Percentiles rank a stretch among this genome's conserved stretches.
phyloP scores from a whole-genome alignment of 2,797 vertebrate genomes.

The Hydrophis major region DNA sequence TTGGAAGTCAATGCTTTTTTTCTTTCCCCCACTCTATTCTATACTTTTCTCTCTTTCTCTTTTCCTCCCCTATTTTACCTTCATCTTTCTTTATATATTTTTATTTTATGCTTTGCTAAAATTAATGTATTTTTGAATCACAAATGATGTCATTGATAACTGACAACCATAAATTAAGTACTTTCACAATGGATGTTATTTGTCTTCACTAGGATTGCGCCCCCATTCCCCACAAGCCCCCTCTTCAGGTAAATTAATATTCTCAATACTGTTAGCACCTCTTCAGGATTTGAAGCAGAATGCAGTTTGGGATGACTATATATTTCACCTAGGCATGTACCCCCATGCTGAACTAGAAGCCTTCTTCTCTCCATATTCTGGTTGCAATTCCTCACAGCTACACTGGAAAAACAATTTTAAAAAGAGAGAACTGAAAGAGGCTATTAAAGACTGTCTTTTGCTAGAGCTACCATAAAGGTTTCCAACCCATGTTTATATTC shows the following conservation, averaged over 20 bases:
- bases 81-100: neutral
- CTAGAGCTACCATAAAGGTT: neutral
- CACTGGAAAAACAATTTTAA: neutral
- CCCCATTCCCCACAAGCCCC: neutral
- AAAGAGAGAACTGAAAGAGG: neutral
- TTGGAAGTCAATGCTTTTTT: neutral
- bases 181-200: neutral
- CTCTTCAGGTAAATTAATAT: neutral
- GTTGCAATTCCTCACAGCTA: neutral
- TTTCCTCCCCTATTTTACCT: neutral
- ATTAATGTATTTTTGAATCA: neutral
- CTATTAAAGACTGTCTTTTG: neutral
- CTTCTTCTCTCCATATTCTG: neutral
- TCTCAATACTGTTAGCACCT: neutral
- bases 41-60: neutral
- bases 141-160: neutral
- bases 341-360: neutral
- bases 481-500: neutral
- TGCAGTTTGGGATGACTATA: no score
- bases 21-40: no score
- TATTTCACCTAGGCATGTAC: no score
- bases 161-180: neutral
- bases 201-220: neutral
- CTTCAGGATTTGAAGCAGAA: neutral
- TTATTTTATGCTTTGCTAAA: neutral